Conservation (phyloP, 2,113 vertebrate species). For the Rhombomys opimus region DNA sequence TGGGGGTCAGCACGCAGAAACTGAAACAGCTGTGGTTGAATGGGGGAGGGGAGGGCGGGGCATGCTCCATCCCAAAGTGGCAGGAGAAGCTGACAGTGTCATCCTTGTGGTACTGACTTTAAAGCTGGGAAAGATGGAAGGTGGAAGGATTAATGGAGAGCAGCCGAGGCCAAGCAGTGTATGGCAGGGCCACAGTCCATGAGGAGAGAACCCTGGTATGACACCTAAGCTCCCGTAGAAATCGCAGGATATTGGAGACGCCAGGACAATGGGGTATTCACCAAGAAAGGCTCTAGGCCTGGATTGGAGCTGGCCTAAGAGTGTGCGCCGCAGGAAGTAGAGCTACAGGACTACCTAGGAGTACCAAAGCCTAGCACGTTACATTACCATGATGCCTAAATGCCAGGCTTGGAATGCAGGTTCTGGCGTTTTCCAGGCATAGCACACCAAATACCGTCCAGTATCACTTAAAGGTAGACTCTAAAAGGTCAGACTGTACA, state of each 20-base stretch:
- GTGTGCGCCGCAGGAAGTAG: not conserved
- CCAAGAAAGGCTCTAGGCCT: not conserved
- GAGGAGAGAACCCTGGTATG: not conserved
- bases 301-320: not conserved
- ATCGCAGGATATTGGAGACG: not conserved
- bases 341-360: not conserved
- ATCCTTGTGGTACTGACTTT: not conserved
- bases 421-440: not conserved
- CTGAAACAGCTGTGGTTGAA: too few species aligned
- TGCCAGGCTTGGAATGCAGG: not conserved
- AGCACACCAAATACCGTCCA: not conserved
- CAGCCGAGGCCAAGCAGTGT: not conserved
- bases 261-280: not conserved
- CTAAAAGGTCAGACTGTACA: not conserved
- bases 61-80: not conserved
- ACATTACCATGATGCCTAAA: not conserved
- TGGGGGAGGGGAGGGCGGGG: too few species aligned
- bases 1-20: too few species aligned
- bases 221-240: not conserved
- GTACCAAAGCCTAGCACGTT: not conserved
- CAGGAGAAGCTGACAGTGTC: not conserved
- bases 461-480: not conserved
- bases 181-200: not conserved
- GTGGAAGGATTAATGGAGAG: not conserved
- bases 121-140: not conserved